These are phyloP conservation scores for Chromobotia macracanthus DNA, from an alignment of 2,797 vertebrate species.

Conservation along the genomic window DNA sequence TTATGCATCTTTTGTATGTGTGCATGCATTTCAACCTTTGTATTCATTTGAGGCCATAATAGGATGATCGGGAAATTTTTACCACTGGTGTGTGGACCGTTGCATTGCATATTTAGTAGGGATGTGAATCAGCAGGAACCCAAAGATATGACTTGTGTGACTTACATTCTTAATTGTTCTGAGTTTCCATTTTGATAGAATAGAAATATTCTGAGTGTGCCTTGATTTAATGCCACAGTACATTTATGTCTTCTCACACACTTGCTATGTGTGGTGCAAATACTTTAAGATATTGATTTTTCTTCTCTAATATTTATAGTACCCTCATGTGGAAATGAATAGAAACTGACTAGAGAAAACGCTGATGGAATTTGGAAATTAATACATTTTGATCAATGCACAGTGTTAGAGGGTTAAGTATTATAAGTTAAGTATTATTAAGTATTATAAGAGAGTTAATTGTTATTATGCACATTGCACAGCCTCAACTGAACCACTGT, in stretches of 20 bases:
- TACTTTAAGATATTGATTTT: not conserved
- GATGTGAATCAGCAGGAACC: not conserved
- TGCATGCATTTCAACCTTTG: not conserved
- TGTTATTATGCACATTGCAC: not conserved
- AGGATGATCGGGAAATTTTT: not conserved
- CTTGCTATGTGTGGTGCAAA: not conserved
- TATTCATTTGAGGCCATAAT: not conserved
- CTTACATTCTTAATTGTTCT: not conserved
- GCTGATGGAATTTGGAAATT: conserved; percentile 12
- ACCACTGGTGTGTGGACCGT: not conserved
- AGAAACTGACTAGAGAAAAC: conserved; percentile 8
- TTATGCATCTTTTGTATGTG: not conserved
- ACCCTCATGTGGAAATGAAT: conserved; percentile 16
- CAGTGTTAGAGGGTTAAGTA: not conserved
- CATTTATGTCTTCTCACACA: not conserved
- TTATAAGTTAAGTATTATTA: too few species aligned
- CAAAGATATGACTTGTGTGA: not conserved
- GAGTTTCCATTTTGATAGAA: not conserved
- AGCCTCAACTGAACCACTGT: not conserved
- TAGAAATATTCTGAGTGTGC: not conserved
- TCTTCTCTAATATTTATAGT: not conserved
- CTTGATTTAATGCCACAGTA: not conserved
- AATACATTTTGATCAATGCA: conserved; percentile 11
- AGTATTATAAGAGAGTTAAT: not conserved
- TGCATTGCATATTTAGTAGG: not conserved